Base-by-base conservation (phyloP, 1,140 invertebrate species). In the Samia ricini region DNA sequence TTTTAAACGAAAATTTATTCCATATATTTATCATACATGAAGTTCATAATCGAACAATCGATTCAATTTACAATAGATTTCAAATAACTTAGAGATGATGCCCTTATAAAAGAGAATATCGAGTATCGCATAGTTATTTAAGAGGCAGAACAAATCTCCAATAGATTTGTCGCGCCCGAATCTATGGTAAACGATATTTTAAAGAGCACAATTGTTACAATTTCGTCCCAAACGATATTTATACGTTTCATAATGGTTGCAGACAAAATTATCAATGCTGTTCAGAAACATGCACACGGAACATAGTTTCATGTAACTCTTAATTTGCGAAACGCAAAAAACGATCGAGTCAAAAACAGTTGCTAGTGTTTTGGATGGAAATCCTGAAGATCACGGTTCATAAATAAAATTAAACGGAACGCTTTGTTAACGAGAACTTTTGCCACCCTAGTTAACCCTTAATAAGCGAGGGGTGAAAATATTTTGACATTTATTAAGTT, bases 401-500 rank as follows among this genome's bases (percentile, higher is more conserved):
- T 87, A 87, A 87, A 87, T 87, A 80, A 84, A 85, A 85, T 85
- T 87, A 80, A 73, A 72, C 69, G 33, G 33, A 42, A 42, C 15
- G 15, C 4, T 42, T 15, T 42, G 33, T 42, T n/a, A n/a, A n/a
- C 33, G 33, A 42, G 33, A 15, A 73, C 57, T 78, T 74, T 83
- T 80, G 60, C 65, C 73, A 85, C 82, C 78, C 77, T 76, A 83
- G 72, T 81, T 84, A 85, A 83, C 81, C 76, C 69, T 63, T 77
- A 80, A 81, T 68, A 68, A 52, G 54, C 71, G 51, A 75, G 77
- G 79, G 79, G 67, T 74, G 64, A 82, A 78, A 83, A 87, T 87
- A 79, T 87, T 87, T 79, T 87, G 84, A 85, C 84, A 79, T 77
- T 81, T 79, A 74, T 83, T 66, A 69, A 75, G 66, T 64, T 58